These are phyloP conservation scores for Platycheirus rosarum DNA, from an alignment of 2,888 invertebrate species.

Conservation along the genomic window DNA sequence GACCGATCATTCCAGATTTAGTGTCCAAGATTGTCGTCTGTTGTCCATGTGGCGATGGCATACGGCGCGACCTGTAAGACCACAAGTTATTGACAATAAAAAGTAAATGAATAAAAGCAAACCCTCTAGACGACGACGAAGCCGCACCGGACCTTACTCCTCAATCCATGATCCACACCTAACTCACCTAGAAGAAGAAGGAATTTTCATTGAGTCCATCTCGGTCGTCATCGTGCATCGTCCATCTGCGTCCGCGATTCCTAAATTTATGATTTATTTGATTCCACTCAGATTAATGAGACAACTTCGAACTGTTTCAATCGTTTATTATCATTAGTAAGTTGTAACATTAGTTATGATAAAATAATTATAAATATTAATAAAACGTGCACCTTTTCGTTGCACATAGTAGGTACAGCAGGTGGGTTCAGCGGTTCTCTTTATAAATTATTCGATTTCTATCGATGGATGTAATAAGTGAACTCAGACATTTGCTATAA, in stretches of 20 bases:
- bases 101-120: constrained; percentile 52
- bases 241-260: constrained; percentile 18
- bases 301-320: constrained; percentile 45
- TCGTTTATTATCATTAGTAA: constrained; percentile 56
- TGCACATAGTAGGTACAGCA: neutral
- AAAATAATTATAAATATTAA: constrained; percentile 56
- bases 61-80: constrained; percentile 31
- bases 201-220: constrained; percentile 26
- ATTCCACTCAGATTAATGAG: constrained; percentile 58
- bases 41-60: neutral
- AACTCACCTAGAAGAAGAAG: neutral
- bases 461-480: constrained; percentile 29
- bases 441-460: constrained; percentile 46
- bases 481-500: neutral
- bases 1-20: constrained; percentile 53
- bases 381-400: constrained; percentile 55
- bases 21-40: constrained; percentile 26
- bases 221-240: constrained; percentile 6
- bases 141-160: no score
- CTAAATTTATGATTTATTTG: constrained; percentile 64
- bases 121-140: neutral
- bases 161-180: neutral
- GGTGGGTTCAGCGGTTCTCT: neutral
- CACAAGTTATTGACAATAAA: constrained; percentile 51
- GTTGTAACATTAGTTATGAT: constrained; percentile 55